Base-by-base conservation (phyloP, 2,113 vertebrate genomes). In the Syngnathus typhle region DNA sequence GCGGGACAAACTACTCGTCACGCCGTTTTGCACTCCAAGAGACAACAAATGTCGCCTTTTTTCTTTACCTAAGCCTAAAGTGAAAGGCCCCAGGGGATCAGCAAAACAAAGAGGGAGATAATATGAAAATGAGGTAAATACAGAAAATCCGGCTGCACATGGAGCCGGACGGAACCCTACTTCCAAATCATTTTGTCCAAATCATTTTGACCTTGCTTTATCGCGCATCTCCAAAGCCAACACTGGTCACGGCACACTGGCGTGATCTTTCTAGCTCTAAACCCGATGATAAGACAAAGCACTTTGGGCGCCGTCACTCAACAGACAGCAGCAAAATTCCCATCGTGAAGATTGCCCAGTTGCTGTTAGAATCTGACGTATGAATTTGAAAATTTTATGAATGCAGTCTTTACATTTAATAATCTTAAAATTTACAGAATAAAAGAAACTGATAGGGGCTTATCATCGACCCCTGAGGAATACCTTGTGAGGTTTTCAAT, bases 361-460 rank as follows among this genome's bases (percentile, higher is more conserved):
- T 69, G 59, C 55, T 49, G 51, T 55, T 64, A 65, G 43, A 74
- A 43, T 70, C 43, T 55, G 32, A 79, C 71, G 68, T 75, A 51
- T 47, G 64, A 80, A 77, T 71, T 36, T 15, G 54, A 55, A 1
- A 27, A 55, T 27, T 55, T 7, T 0, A 55, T 18, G 46, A 49
- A 23, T 23, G 23, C 23, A 51, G 54, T 19, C 1, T 27, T 32
- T 6, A 46, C 44, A 5, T 5, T 16, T 15, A 18, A 16, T 47
- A 6, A 47, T 47, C 15, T 47, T 47, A 47, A 46, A 5, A 12
- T 46, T 16, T 46, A 5, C 44, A 46, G 13, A 11, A 23, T 12
- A 54, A 54, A 11, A 54, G 12, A 43, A 15, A 9, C n/a, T 54
- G n/a, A 54, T 23, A 10, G 1, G 21, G 21, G 8, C 6, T 9